Evolutionary conservation across 92 coral and sea anemone genomes (phyloP), one percentile per base, ranked within the genome.

Genomic region (Heliopora coerulea): DNA sequence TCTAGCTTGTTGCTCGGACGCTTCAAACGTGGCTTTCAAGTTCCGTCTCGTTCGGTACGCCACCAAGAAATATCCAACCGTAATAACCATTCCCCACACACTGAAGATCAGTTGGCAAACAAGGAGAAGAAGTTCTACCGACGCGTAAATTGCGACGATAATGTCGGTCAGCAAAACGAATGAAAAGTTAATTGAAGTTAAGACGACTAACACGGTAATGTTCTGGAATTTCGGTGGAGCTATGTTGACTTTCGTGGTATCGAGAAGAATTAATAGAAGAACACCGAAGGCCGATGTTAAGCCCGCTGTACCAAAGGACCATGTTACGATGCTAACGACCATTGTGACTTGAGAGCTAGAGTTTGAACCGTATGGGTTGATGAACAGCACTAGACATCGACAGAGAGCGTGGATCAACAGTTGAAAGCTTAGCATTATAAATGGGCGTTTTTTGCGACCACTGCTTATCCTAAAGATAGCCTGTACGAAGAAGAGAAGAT

Each of bases 171-270:
- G 56, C 0, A 86, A 39, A 21, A 83, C 28, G 48, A 54, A 66
- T 23, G 52, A 19, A 12, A 79, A 62, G 59, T 62, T 58, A 23
- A 42, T 78, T 6, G 74, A 65, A 34, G 88, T 83, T 17, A 86
- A 49, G 1, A 68, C 49, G 33, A 86, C 73, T 20, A 87, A 61
- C 18, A 78, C 66, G 39, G 65, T 49, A 18, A 86, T 56, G 32
- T 83, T 87, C 52, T 81, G 88, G 28, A 89, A 82, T 46, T 86
- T 62, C 33, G 89, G 85, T 3, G 96, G 83, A 11, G 73, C 87
- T 14, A 89, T 30, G 8, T 74, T 65, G 8, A 70, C 48, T 31
- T 83, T 83, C 3, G 89, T 86, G 3, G 96, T 75, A 62, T 89
- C 96, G 24, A 86, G 74, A 9, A 89, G 73, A 4, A 89, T 83